phyloP scores from a whole-genome alignment of 2,113 vertebrate species.

The human region GRCh38 chr15:43078001-43078500 shows the following conservation, averaged over 20 bases:
- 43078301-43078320: not conserved
- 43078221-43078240: not conserved
- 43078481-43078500: not conserved
- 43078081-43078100: not conserved
- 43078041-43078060: not conserved
- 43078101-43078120: not conserved
- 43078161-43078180: not conserved
- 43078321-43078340: not conserved
- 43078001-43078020: not conserved
- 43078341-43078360: not conserved
- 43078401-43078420: not conserved
- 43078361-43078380: not conserved
- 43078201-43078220: not conserved
- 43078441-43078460: not conserved
- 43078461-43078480: not conserved
- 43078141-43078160: not conserved
- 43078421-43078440: not conserved
- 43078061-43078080: not conserved
- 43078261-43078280: not conserved
- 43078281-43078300: not conserved
- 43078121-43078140: not conserved
- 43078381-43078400: not conserved
- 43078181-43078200: not conserved
- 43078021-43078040: not conserved
- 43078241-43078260: not conserved